Evolutionary conservation across 2,797 vertebrate genomes (phyloP), one percentile per base, ranked within the genome.

Genomic region (Gouania willdenowi): DNA sequence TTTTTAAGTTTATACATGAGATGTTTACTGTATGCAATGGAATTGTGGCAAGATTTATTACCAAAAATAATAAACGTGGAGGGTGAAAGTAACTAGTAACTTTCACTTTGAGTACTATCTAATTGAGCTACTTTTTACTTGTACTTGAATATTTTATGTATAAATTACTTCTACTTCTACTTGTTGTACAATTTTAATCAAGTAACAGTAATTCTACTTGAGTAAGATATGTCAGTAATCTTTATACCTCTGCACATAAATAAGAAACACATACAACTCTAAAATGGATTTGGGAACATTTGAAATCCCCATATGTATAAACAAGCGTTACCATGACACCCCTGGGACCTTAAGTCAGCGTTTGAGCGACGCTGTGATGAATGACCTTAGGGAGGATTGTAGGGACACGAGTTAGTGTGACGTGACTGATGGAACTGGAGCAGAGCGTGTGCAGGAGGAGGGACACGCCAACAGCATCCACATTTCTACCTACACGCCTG

Each of bases 291-390:
- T n/a, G 35, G 10, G 48, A 37, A 31, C 39, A 35, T 33, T n/a
- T 27, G 24, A 39, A 5, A 60, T 41, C 39, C 10, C 16, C 3
- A 17, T 7, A 18, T 41, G 10, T 33, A 51, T 19, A 25, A 32
- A 52, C 49, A 54, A n/a, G 25, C 30, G 50, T 65, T 60, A 53
- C 37, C 56, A 30, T 28, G 47, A 42, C 46, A 55, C 71, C 70
- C 66, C 34, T 56, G 79, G 66, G 71, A 74, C 54, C 51, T 8
- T n/a, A 43, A 78, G 59, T 82, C 75, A 68, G 79, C 58, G 12
- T 70, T 55, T 81, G 79, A 86, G 59, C 78, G 76, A 75, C 75
- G 54, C 52, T 39, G 63, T 77, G 76, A 79, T 80, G 70, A 79
- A 81, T 71, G 79, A 71, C 71, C 63, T 11, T 28, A 19, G 68